A percentile compares a stretch with the other conserved stretches of the same genome.
Evolutionary conservation across 2,113 vertebrate genomes (phyloP).

Genomic region (Tenebrosternarchus preto): DNA sequence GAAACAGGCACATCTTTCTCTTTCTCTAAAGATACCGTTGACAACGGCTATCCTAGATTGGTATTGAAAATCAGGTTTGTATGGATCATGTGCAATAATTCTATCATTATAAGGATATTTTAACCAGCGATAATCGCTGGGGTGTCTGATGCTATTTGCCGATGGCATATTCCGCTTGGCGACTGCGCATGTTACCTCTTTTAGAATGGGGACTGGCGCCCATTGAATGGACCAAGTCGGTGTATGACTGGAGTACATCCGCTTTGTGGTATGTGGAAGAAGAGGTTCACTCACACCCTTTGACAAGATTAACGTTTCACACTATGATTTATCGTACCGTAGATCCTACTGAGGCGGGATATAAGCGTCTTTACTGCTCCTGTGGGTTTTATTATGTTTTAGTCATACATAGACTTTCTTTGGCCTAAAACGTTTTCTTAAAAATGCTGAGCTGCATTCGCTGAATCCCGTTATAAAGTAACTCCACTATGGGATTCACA

Average conservation of each 20-base stretch:
- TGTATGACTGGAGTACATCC: not conserved
- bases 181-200: conserved; percentile 18
- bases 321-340: not conserved
- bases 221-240: conserved; percentile 7
- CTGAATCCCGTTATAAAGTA: too few relatives aligned
- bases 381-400: not conserved
- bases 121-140: conserved; percentile 19
- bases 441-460: too few relatives aligned
- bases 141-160: conserved; percentile 29
- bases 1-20: conserved; percentile 1
- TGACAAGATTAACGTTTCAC: not conserved
- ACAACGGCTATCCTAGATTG: not conserved
- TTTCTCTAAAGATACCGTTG: not conserved
- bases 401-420: not conserved
- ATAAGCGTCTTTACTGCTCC: not conserved
- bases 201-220: conserved; percentile 25
- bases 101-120: conserved; percentile 22
- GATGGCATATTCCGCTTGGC: not conserved
- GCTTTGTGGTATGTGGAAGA: conserved; percentile 21
- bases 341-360: not conserved
- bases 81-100: conserved; percentile 15
- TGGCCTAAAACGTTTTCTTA: too few relatives aligned
- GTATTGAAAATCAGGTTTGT: not conserved
- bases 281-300: not conserved
- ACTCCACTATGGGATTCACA: too few relatives aligned